Conservation (phyloP, 2,113 vertebrate species). For the Osmerus mordax region DNA sequence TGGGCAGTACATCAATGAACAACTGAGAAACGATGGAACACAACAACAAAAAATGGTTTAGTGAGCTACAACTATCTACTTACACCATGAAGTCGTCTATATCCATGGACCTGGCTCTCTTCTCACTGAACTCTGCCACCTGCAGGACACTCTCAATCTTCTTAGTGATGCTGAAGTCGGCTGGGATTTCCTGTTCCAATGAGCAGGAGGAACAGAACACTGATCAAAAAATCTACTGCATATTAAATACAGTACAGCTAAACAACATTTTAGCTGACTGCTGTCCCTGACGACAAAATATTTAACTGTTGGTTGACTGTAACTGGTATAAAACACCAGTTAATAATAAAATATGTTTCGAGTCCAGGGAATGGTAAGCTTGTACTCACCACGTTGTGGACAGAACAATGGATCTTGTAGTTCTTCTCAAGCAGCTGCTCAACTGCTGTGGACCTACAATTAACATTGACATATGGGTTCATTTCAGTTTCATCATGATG, state of each 20-base stretch:
- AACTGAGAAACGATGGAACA: background rate
- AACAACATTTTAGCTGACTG: too few relatives aligned
- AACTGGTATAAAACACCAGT: too few relatives aligned
- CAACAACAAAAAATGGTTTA: background rate
- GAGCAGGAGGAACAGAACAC: background rate
- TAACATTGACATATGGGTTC: background rate
- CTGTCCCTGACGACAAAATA: too few relatives aligned
- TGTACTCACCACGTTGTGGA: constrained; percentile 84
- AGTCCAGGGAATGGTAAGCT: background rate
- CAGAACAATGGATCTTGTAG: constrained; percentile 93
- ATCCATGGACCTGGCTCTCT: constrained; percentile 92
- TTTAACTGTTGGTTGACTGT: too few relatives aligned
- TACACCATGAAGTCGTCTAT: constrained; percentile 98
- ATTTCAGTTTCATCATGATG: background rate
- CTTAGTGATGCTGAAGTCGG: constrained; percentile 87
- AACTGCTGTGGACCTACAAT: constrained; percentile 82
- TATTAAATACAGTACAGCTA: too few relatives aligned
- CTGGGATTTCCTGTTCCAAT: constrained; percentile 78
- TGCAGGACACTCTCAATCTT: constrained; percentile 84
- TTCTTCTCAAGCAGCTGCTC: constrained; percentile 94
- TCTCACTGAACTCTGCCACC: constrained; percentile 82
- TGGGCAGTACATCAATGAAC: constrained; percentile 25
- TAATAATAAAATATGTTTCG: background rate
- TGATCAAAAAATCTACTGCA: background rate
- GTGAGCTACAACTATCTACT: constrained; percentile 22